Percentiles rank a stretch among this genome's conserved stretches.
These are phyloP conservation scores for Aplocera efformata DNA, from an alignment of 2,888 invertebrate genomes.

Conservation along the genomic window DNA sequence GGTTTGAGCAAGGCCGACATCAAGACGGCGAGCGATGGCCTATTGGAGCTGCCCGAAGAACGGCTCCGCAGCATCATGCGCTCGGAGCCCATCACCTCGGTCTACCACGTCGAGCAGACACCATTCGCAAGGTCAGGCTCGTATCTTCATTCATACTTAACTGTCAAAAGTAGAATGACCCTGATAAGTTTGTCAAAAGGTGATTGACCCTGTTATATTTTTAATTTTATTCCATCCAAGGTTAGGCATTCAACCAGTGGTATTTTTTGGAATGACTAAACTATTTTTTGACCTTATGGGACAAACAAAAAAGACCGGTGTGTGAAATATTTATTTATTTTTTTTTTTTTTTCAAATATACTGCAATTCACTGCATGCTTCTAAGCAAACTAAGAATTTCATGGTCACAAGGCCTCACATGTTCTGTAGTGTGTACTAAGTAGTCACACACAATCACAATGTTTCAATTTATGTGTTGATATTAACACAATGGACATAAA, in stretches of 20 bases:
- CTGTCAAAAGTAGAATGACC: slow-evolving; percentile 30
- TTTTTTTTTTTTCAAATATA: too few species aligned
- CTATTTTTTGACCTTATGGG: too few species aligned
- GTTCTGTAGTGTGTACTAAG: slow-evolving; percentile 2
- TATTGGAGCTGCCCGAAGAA: slow-evolving; percentile 86
- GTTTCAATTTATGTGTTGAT: slow-evolving; percentile 20
- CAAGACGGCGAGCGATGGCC: slow-evolving; percentile 84
- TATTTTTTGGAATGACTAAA: too few species aligned
- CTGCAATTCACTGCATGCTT: too few species aligned
- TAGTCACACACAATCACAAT: slow-evolving; percentile 22
- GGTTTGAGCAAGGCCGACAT: slow-evolving; percentile 79
- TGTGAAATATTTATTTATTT: too few species aligned
- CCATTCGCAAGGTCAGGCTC: slow-evolving; percentile 89
- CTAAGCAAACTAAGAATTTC: slow-evolving; percentile 9
- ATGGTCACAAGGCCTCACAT: slow-evolving; percentile 9
- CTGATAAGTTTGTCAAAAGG: slow-evolving; percentile 25
- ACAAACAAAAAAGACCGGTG: too few species aligned
- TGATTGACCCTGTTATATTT: slow-evolving; percentile 25
- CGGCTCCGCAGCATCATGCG: slow-evolving; percentile 84
- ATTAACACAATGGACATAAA: slow-evolving; percentile 26
- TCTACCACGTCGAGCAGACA: slow-evolving; percentile 90
- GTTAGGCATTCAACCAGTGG: slow-evolving; percentile 11
- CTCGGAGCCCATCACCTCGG: slow-evolving; percentile 86
- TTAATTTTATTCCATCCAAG: slow-evolving; percentile 13
- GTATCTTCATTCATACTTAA: slow-evolving; percentile 11